These are phyloP conservation scores for Ceyx margarethae DNA, from an alignment of 2,113 vertebrate genomes.

Conservation along the genomic window DNA sequence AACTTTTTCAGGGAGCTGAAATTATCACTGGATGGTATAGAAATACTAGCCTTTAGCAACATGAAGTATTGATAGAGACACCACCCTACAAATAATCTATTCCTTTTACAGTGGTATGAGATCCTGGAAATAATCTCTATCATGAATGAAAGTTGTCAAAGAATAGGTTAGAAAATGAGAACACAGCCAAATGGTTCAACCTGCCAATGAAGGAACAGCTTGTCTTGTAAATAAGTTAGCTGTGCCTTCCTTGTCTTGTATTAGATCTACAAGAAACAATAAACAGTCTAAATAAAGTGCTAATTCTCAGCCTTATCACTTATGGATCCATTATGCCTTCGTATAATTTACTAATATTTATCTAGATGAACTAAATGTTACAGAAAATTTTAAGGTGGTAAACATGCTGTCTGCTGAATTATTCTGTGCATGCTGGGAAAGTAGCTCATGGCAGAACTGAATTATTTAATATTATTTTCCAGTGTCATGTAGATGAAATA, in stretches of 20 bases:
- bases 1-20: conserved; percentile 53
- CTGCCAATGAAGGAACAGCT: conserved; percentile 22
- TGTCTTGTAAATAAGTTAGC: conserved; percentile 36
- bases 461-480: conserved; percentile 77
- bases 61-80: conserved; percentile 34
- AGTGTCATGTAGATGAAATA: conserved; percentile 49
- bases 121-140: background rate
- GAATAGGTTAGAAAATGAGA: background rate
- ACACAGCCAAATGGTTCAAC: conserved; percentile 9
- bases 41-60: conserved; percentile 32
- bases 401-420: conserved; percentile 65
- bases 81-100: conserved; percentile 40
- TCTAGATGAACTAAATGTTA: conserved; percentile 51
- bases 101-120: background rate
- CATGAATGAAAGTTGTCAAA: conserved; percentile 46
- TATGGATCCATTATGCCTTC: conserved; percentile 17
- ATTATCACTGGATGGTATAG: background rate
- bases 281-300: conserved; percentile 42
- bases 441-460: conserved; percentile 68
- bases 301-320: conserved; percentile 41
- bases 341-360: conserved; percentile 57
- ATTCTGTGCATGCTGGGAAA: conserved; percentile 24
- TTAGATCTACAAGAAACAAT: conserved; percentile 33
- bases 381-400: conserved; percentile 56
- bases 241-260: background rate